These are phyloP conservation scores for Cebus imitator DNA, from an alignment of 2,113 vertebrate species.

Conservation along the genomic window DNA sequence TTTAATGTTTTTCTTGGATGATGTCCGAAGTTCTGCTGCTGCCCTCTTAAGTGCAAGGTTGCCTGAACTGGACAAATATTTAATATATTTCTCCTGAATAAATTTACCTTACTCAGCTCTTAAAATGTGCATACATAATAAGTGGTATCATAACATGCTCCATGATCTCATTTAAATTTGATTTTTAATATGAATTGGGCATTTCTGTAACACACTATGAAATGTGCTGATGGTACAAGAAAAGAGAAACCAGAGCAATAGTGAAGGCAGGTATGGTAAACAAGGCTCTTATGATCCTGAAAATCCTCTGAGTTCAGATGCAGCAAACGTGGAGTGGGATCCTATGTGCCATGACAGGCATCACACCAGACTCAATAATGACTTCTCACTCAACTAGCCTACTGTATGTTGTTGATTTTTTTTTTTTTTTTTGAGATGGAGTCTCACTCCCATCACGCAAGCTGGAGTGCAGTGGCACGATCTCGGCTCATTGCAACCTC, in stretches of 20 bases:
- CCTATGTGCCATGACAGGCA: not conserved
- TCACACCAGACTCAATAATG: not conserved
- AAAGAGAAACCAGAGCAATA: not conserved
- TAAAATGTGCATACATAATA: not conserved
- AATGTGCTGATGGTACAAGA: not conserved
- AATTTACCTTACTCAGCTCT: slow-evolving; percentile 16
- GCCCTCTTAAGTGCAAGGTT: not conserved
- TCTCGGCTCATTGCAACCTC: no score
- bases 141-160: not conserved
- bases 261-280: not conserved
- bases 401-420: no score
- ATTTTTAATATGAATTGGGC: not conserved
- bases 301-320: not conserved
- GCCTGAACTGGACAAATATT: not conserved
- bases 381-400: not conserved
- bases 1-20: slow-evolving; percentile 36
- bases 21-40: not conserved
- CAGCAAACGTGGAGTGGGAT: not conserved
- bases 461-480: no score
- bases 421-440: no score
- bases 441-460: no score
- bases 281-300: not conserved
- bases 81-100: slow-evolving; percentile 22
- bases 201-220: not conserved
- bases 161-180: not conserved